phyloP scores from a whole-genome alignment of 2,113 vertebrate genomes.

The Fukomys damarensis region DNA sequence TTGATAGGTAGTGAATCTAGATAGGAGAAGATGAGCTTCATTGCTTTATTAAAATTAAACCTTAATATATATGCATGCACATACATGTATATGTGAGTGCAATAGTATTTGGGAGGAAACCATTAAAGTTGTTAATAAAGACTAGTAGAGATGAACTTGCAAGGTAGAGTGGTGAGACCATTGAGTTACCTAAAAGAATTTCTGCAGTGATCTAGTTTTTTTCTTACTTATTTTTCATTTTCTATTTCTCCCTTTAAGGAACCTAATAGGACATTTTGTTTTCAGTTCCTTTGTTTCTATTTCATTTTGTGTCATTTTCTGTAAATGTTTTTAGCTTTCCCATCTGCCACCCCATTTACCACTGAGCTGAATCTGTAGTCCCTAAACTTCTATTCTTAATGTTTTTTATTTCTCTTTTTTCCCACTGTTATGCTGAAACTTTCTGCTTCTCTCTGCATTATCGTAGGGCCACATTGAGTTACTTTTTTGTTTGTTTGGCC shows the following conservation, averaged over 20 bases:
- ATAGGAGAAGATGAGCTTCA: neutral
- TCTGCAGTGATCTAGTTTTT: neutral
- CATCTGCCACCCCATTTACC: neutral
- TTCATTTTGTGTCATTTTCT: neutral
- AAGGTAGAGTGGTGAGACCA: neutral
- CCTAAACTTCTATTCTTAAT: neutral
- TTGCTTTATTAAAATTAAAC: conserved; percentile 5
- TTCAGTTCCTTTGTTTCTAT: neutral
- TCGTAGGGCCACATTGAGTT: neutral
- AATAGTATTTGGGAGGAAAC: neutral
- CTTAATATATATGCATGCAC: neutral
- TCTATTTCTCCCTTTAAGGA: neutral
- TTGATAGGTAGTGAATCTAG: neutral
- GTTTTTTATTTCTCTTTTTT: neutral
- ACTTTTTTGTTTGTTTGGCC: neutral
- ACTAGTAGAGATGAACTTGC: neutral
- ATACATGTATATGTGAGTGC: neutral
- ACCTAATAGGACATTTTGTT: neutral
- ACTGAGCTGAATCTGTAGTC: neutral
- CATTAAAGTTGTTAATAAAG: neutral
- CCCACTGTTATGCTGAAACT: neutral
- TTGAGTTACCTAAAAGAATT: neutral
- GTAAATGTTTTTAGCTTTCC: neutral
- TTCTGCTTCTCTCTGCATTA: neutral
- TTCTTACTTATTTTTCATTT: neutral